Conservation (phyloP, 2,113 vertebrate species). For the Rhagologus leucostigma region DNA sequence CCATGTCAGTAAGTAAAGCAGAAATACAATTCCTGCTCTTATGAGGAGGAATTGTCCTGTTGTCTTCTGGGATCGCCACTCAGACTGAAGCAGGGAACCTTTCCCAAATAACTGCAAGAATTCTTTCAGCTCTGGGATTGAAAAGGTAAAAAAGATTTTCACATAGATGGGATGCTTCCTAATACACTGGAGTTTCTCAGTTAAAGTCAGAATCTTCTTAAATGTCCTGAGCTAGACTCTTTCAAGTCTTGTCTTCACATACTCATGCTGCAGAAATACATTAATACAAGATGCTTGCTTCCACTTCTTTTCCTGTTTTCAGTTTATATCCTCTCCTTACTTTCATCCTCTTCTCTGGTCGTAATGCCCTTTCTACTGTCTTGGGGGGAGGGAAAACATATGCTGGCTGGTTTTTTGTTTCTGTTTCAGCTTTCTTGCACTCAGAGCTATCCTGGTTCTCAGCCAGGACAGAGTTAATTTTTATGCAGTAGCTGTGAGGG, state of each 20-base stretch:
- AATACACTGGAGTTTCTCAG: neutral
- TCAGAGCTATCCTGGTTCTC: neutral
- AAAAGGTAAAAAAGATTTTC: neutral
- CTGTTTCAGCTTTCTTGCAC: neutral
- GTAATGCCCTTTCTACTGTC: neutral
- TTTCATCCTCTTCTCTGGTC: neutral
- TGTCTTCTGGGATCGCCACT: neutral
- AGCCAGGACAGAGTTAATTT: neutral
- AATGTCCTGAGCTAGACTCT: neutral
- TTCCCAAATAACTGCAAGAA: neutral
- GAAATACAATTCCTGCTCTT: neutral
- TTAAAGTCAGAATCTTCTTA: neutral
- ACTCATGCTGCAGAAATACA: neutral
- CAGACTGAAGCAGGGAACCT: fast-evolving
- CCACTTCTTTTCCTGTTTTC: neutral
- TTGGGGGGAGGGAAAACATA: neutral
- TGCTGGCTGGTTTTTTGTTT: neutral
- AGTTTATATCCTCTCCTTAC: neutral
- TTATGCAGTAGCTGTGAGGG: neutral
- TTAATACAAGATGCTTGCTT: neutral
- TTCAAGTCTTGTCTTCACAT: neutral
- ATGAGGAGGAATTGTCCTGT: no score
- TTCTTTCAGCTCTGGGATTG: neutral
- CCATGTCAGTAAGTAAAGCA: neutral
- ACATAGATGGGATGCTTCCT: neutral